Base-by-base conservation (phyloP, 1,140 invertebrate genomes). In the Thaumetopoea pityocampa region DNA sequence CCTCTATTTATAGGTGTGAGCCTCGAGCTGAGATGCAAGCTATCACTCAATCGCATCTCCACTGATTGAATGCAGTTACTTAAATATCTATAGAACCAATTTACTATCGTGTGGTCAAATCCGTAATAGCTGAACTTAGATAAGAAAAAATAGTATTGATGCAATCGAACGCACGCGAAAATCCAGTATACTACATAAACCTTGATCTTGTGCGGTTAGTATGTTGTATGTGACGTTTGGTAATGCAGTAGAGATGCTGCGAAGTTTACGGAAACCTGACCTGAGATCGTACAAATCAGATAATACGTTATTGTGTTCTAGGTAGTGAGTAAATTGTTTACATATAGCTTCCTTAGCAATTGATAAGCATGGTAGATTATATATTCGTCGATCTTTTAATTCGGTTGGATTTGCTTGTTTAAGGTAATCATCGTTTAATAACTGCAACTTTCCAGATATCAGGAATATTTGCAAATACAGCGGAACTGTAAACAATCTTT, bases 11-110 rank as follows among this genome's bases (percentile, higher is more conserved):
- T 4, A n/a, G 23, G 12, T 10, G 22, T 11, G n/a, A 27, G n/a
- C n/a, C n/a, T n/a, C n/a, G n/a, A n/a, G n/a, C n/a, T n/a, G n/a
- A n/a, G n/a, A n/a, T n/a, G n/a, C n/a, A n/a, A n/a, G 16, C 35
- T 15, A 12, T 27, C 16, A n/a, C 16, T n/a, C 29, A 17, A 5
- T 1, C 3, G 16, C 6, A 32, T 4, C 1, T 32, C 29, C 4
- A 38, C 26, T 8, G 4, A 7, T 18, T 28, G 40, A 6, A 9
- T 19, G 8, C 22, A 7, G 8, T 22, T 9, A 15, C 17, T 28
- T 10, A 28, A 8, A 7, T 43, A 35, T 4, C 30, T 34, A 4
- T n/a, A 7, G 8, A 34, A 43, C 41, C 41, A 43, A 6, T 28
- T 8, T 2, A 28, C 6, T 8, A 24, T 15, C 3, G 1, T 6